phyloP scores from a whole-genome alignment of 2,888 invertebrate genomes.

The Drosophila seclusa region DNA sequence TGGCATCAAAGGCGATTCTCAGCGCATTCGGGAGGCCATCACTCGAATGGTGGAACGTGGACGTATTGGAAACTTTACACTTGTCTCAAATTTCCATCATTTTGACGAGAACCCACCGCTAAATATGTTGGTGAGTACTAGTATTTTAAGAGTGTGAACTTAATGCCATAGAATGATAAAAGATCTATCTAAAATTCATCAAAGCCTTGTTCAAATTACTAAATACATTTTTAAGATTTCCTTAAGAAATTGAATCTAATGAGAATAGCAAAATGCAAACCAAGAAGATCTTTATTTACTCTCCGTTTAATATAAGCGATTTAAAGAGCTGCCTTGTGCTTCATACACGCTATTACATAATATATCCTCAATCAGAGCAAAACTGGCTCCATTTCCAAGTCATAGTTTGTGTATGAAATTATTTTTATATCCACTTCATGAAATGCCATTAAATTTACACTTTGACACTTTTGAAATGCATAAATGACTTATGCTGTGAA shows the following conservation, averaged over 20 bases:
- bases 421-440: not conserved
- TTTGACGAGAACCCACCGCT: slow-evolving; percentile 90
- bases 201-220: not conserved
- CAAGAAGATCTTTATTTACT: not conserved
- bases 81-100: slow-evolving; percentile 88
- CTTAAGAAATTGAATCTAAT: not conserved
- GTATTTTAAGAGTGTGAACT: not conserved
- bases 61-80: slow-evolving; percentile 87
- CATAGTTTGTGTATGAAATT: not conserved
- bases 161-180: not conserved
- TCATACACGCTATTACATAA: not conserved
- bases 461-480: slow-evolving; percentile 26
- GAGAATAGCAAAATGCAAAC: not conserved
- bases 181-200: rapidly evolving
- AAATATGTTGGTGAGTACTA: slow-evolving; percentile 87
- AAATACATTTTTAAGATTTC: not conserved
- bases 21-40: slow-evolving; percentile 85
- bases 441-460: slow-evolving; percentile 20
- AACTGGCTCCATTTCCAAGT: not conserved
- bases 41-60: slow-evolving; percentile 87
- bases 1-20: slow-evolving; percentile 84
- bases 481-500: slow-evolving; percentile 1
- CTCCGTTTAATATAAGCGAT: not conserved
- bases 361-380: not conserved
- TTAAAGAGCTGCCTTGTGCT: not conserved